Percentiles rank a stretch among this genome's conserved stretches.
These are phyloP conservation scores for Euproctis similis DNA, from an alignment of 2,888 invertebrate species.

Conservation along the genomic window DNA sequence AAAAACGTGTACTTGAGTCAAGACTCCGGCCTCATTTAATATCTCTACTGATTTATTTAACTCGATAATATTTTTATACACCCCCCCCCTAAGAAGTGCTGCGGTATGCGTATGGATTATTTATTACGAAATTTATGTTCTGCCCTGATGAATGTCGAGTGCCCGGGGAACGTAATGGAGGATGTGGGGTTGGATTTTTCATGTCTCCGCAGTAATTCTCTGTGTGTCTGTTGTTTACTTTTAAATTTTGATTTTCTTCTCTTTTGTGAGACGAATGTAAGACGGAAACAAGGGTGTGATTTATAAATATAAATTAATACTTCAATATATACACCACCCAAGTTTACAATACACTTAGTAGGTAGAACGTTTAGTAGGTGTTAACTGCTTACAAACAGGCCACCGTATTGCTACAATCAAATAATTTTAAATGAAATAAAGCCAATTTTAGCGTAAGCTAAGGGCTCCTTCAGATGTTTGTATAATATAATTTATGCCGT, in stretches of 20 bases:
- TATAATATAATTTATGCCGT: too few relatives aligned
- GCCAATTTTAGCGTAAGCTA: slow-evolving; percentile 7
- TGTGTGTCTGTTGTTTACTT: too few relatives aligned
- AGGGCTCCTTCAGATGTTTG: slow-evolving; percentile 5
- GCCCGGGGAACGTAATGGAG: slow-evolving; percentile 5
- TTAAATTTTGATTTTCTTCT: too few relatives aligned
- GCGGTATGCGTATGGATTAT: slow-evolving; percentile 16
- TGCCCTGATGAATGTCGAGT: slow-evolving; percentile 12
- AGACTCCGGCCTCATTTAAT: slow-evolving; percentile 29
- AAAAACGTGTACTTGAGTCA: slow-evolving; percentile 32
- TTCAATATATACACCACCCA: slow-evolving; percentile 1
- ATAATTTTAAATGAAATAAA: slow-evolving; percentile 22
- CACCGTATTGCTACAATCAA: slow-evolving; percentile 10
- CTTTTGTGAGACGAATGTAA: too few relatives aligned
- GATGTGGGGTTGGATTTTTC: slow-evolving; percentile 4
- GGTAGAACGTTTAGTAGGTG: slow-evolving; percentile 14
- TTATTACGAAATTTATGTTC: slow-evolving; percentile 17
- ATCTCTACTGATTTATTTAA: slow-evolving; percentile 33
- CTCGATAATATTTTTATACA: slow-evolving; percentile 22
- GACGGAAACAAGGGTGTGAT: too few relatives aligned
- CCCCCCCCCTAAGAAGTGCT: slow-evolving; percentile 16
- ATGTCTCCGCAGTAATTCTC: slow-evolving; percentile 1
- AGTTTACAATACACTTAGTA: slow-evolving; percentile 4
- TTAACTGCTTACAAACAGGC: slow-evolving; percentile 18
- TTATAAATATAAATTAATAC: too few relatives aligned